Evolutionary conservation across 2,113 vertebrate species (phyloP).

Genomic region (Mohoua ochrocephala): DNA sequence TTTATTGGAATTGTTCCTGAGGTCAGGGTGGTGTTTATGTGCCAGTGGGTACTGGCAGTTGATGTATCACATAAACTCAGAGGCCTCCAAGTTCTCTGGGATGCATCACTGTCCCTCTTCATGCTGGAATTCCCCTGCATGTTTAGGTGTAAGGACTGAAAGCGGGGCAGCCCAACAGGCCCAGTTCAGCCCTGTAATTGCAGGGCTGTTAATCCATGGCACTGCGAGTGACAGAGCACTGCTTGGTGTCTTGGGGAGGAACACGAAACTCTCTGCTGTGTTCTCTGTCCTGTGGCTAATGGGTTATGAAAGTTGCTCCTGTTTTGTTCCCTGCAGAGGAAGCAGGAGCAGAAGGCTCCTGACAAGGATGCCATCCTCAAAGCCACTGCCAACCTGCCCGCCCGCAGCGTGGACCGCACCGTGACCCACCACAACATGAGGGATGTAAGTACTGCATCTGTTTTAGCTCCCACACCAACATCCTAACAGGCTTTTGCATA

Average conservation of each 20-base stretch:
- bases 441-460: conserved; percentile 78
- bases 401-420: conserved; percentile 81
- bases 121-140: neutral
- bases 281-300: neutral
- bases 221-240: neutral
- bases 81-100: neutral
- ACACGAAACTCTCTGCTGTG: neutral
- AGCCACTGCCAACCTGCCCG: conserved; percentile 84
- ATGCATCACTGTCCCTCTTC: neutral
- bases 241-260: neutral
- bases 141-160: neutral
- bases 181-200: neutral
- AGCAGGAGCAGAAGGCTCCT: conserved; percentile 94
- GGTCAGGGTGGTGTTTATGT: neutral
- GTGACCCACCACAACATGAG: conserved; percentile 89
- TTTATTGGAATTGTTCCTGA: neutral
- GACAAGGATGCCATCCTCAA: conserved; percentile 93
- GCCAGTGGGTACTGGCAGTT: neutral
- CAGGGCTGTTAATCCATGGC: neutral
- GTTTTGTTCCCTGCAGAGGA: conserved; percentile 77
- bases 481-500: neutral
- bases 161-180: neutral
- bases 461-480: rapidly evolving
- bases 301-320: neutral
- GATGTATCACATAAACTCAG: neutral